phyloP scores from a whole-genome alignment of 2,797 vertebrate genomes.

The Coccyzus lansbergi region DNA sequence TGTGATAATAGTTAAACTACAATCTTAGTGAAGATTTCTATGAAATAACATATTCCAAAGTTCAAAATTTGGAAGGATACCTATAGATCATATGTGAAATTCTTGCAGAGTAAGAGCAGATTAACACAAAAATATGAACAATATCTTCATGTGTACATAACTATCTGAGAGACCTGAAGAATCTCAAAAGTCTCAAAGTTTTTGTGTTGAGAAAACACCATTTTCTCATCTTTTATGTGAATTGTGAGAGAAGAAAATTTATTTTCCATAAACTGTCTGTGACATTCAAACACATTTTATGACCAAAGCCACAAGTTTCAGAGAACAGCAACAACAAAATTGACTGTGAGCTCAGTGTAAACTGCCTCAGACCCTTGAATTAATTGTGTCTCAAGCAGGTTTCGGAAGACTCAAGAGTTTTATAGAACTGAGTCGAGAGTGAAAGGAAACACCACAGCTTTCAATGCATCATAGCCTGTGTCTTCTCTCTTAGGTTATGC shows the following conservation, averaged over 20 bases:
- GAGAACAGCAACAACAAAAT: not conserved
- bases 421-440: not conserved
- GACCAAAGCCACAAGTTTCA: not conserved
- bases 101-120: not conserved
- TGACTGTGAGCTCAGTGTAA: not conserved
- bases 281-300: not conserved
- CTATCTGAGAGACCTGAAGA: not conserved
- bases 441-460: not conserved
- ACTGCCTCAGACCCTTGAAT: not conserved
- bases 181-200: not conserved
- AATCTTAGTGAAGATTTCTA: not conserved
- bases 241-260: not conserved
- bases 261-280: not conserved
- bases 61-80: not conserved
- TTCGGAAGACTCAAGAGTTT: not conserved
- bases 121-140: not conserved
- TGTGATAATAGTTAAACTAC: not conserved
- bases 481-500: not conserved
- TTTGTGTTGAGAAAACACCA: not conserved
- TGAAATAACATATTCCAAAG: not conserved
- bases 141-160: not conserved
- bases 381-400: fast-evolving
- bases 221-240: not conserved
- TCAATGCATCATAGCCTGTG: no score
- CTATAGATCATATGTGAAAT: not conserved